Percentiles rank a stretch among this genome's conserved stretches.
Conservation (phyloP, 2,797 vertebrate species). For the Scarus forsteni region DNA sequence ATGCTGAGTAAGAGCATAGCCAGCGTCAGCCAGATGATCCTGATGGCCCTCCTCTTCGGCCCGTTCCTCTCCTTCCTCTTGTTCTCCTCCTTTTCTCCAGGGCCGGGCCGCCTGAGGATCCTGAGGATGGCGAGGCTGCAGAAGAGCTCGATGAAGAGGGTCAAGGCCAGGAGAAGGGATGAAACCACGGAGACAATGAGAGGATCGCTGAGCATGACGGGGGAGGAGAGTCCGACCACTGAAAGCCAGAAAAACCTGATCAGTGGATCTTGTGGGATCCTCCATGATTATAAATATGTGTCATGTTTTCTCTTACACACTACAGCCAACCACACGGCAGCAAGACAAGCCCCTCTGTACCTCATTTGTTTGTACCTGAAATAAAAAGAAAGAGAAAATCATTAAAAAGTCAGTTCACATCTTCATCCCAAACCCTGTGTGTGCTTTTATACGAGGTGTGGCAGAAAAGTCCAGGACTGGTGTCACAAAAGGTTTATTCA, state of each 20-base stretch:
- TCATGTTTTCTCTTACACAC: background rate
- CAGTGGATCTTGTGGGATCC: too few species aligned
- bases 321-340: background rate
- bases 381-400: background rate
- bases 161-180: background rate
- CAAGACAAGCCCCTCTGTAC: background rate
- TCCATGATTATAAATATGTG: background rate
- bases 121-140: slow-evolving; percentile 13
- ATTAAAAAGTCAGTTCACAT: too few species aligned
- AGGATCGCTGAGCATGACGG: background rate
- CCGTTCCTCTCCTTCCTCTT: background rate
- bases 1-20: slow-evolving; percentile 4
- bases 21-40: background rate
- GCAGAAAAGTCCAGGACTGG: too few species aligned
- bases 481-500: too few species aligned
- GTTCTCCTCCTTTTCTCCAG: background rate
- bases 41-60: slow-evolving; percentile 11
- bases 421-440: too few species aligned
- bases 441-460: too few species aligned
- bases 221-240: background rate
- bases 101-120: slow-evolving; percentile 5
- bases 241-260: too few species aligned
- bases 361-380: background rate
- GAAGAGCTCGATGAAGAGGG: slow-evolving; percentile 6
- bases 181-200: too few species aligned